Conservation (phyloP, 1,140 invertebrate genomes). For the Aphaenogaster rudis region DNA sequence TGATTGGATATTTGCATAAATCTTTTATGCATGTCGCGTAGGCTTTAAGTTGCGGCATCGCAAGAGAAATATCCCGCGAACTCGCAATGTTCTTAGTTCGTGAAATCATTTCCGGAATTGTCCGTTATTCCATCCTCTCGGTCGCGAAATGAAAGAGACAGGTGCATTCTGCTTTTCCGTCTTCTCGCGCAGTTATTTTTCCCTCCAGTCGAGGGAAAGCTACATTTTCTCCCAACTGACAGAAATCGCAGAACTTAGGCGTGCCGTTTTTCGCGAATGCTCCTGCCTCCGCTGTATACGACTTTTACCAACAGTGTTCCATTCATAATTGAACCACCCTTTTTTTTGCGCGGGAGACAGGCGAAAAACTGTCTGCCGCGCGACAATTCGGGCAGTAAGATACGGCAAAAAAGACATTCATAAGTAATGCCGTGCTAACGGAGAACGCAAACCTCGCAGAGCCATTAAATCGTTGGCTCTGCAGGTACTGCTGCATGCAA, state of each 20-base stretch:
- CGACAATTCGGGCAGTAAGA: background rate
- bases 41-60: constrained; percentile 36
- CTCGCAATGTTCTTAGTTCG: background rate
- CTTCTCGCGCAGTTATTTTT: constrained; percentile 3
- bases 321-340: constrained; percentile 40
- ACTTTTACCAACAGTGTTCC: constrained; percentile 3
- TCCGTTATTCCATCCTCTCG: constrained; percentile 31
- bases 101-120: constrained; percentile 59
- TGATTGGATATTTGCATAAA: constrained; percentile 64
- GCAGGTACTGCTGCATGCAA: background rate
- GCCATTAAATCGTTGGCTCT: constrained; percentile 42
- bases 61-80: constrained; percentile 6
- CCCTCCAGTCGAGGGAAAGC: background rate
- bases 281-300: background rate
- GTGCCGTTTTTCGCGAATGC: background rate
- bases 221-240: background rate
- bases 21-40: constrained; percentile 68
- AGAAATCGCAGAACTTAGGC: constrained; percentile 33
- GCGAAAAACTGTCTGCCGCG: background rate
- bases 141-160: constrained; percentile 35
- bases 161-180: constrained; percentile 3
- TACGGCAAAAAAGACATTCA: background rate
- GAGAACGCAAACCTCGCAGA: background rate
- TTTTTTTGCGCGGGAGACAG: background rate
- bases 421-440: background rate